phyloP scores from a whole-genome alignment of 2,888 invertebrate genomes.

The Kuschelorhynchus macadamiae region DNA sequence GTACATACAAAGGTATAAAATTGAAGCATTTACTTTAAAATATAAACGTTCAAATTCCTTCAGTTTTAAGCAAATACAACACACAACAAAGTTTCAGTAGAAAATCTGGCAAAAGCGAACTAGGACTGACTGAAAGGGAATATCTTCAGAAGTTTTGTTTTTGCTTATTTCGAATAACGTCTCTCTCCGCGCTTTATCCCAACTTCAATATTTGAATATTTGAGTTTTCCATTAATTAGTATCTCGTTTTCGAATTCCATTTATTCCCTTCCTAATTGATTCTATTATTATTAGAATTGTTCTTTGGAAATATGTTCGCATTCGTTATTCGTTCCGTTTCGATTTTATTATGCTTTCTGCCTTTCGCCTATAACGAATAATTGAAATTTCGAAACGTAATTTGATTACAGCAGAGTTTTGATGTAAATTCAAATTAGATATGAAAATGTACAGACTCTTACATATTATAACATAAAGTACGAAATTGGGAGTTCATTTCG shows the following conservation, averaged over 20 bases:
- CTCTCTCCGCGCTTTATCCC: slow-evolving; percentile 31
- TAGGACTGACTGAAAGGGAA: slow-evolving; percentile 23
- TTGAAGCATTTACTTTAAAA: background rate
- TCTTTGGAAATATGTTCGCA: slow-evolving; percentile 52
- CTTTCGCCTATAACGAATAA: slow-evolving; percentile 25
- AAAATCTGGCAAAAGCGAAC: slow-evolving; percentile 35
- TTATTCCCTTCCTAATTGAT: slow-evolving; percentile 64
- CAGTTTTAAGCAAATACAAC: slow-evolving; percentile 6
- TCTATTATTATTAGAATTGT: slow-evolving; percentile 62
- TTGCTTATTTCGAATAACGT: slow-evolving; percentile 39
- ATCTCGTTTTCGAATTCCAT: slow-evolving; percentile 64
- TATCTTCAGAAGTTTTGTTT: slow-evolving; percentile 43
- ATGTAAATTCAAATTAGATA: background rate
- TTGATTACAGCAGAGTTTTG: slow-evolving; percentile 4
- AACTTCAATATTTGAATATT: slow-evolving; percentile 58
- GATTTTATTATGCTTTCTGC: slow-evolving; percentile 39
- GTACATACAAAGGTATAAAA: slow-evolving; percentile 2
- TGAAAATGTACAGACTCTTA: background rate
- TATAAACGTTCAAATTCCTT: background rate
- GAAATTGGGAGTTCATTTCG: too few relatives aligned
- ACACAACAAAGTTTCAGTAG: slow-evolving; percentile 26
- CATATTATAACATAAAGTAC: too few relatives aligned
- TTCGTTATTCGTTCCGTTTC: slow-evolving; percentile 37
- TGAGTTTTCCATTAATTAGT: slow-evolving; percentile 66
- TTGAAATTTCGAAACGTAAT: slow-evolving; percentile 28